A percentile compares a stretch with the other conserved stretches of the same genome.
Conservation (phyloP, 2,113 vertebrate species). For the Capreolus pygargus region DNA sequence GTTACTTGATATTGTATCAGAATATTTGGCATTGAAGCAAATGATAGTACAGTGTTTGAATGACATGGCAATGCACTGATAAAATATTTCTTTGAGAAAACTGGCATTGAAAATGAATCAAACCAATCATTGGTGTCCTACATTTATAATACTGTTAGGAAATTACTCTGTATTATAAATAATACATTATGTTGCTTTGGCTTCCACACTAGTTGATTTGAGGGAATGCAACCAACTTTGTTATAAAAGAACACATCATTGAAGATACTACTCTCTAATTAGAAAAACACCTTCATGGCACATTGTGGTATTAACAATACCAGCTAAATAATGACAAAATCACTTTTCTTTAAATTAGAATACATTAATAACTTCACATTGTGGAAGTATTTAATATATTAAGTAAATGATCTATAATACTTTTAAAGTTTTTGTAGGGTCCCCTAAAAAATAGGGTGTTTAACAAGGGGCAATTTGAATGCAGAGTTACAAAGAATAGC, state of each 20-base stretch:
- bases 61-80: not conserved
- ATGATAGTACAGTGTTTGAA: not conserved
- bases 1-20: not conserved
- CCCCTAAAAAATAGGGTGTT: not conserved
- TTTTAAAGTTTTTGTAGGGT: not conserved
- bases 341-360: not conserved
- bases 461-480: not conserved
- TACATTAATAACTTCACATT: not conserved
- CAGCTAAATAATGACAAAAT: not conserved
- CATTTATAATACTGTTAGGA: not conserved
- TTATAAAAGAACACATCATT: not conserved
- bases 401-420: not conserved
- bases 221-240: not conserved
- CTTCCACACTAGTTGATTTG: not conserved
- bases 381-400: not conserved
- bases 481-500: too few relatives aligned
- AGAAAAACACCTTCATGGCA: not conserved
- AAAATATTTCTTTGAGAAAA: not conserved
- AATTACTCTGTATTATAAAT: not conserved
- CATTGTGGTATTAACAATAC: not conserved
- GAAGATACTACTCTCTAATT: not conserved
- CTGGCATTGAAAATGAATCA: not conserved
- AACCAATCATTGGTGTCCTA: not conserved
- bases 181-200: not conserved
- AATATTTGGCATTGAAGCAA: slow-evolving; percentile 9